Base-by-base conservation (phyloP, 2,113 vertebrate genomes). In the Bombycilla garrulus region DNA sequence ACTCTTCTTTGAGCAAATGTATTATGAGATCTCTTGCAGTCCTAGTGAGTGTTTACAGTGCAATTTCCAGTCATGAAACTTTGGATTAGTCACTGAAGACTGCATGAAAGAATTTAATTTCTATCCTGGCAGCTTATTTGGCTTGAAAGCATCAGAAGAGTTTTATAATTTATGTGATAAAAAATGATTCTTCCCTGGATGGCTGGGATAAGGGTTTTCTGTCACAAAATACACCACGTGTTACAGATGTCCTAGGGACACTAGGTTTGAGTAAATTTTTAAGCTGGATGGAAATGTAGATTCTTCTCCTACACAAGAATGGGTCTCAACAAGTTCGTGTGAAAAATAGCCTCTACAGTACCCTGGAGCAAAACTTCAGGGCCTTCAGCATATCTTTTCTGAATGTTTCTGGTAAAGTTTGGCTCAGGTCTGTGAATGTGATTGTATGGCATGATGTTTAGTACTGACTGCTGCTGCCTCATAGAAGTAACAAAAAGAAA, bases 1-100 rank as follows among this genome's bases (percentile, higher is more conserved):
- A 95, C 82, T 82, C 95, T 96, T 86, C 95, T 96, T 94, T 96
- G 72, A 97, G 73, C 67, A 81, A 65, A 81, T 57, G 38, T 20
- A 9, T 81, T 86, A 25, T 35, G 25, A 88, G 60, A 51, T 86
- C 71, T 81, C 80, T 86, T 84, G 61, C 51, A 50, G 57, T 29
- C 38, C 53, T 67, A 48, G 24, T 81, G 50, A 72, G 48, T 76
- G 51, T 57, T 77, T 90, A 33, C 80, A 48, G 17, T 89, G 31
- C 0, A 0, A 81, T 85, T 67, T 53, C 69, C 48, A 38, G 54
- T 65, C 40, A 6, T 56, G n/a, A 81, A 96, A 45, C 28, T 67
- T 67, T 60, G 90, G 48, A 64, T 86, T 88, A 94, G 64, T 67
- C 53, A 54, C 88, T 81, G 80, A 90, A 86, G 76, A 86, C 90